A percentile compares a stretch with the other conserved stretches of the same genome.
phyloP scores from a whole-genome alignment of 1,140 invertebrate genomes.

The Akabosia matsudoensis region DNA sequence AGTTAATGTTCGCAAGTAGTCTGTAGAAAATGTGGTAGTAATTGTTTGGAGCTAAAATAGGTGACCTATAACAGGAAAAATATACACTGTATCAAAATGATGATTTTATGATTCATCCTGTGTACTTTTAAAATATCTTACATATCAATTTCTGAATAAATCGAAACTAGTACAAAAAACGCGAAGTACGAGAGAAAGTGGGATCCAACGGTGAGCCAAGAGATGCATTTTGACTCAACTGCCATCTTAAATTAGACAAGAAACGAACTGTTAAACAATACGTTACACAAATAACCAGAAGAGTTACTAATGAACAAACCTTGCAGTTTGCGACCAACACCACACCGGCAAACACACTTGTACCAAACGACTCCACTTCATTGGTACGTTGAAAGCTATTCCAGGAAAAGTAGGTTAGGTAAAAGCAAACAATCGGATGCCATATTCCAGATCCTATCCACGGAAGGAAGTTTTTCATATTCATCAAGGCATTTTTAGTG shows the following conservation, averaged over 20 bases:
- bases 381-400: constrained; percentile 50
- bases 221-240: constrained; percentile 65
- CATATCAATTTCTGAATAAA: constrained; percentile 61
- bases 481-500: constrained; percentile 64
- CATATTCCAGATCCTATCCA: constrained; percentile 62
- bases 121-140: too few species aligned
- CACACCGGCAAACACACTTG: constrained; percentile 54
- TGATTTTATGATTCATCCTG: too few species aligned
- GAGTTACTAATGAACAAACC: constrained; percentile 49
- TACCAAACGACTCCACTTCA: constrained; percentile 55
- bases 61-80: background rate
- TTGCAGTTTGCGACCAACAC: constrained; percentile 57
- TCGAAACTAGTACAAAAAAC: constrained; percentile 59
- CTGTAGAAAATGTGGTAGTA: background rate
- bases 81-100: too few species aligned
- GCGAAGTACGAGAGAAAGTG: constrained; percentile 59
- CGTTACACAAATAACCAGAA: background rate
- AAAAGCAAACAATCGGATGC: constrained; percentile 59
- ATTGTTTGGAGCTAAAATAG: background rate
- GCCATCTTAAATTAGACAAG: constrained; percentile 61
- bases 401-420: constrained; percentile 54
- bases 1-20: background rate
- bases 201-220: constrained; percentile 58
- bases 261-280: too few species aligned
- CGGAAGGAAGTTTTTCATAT: constrained; percentile 60